Percentiles rank a stretch among this genome's conserved stretches.
Conservation (phyloP, 2,888 invertebrate genomes). For the Abrostola triplasia region DNA sequence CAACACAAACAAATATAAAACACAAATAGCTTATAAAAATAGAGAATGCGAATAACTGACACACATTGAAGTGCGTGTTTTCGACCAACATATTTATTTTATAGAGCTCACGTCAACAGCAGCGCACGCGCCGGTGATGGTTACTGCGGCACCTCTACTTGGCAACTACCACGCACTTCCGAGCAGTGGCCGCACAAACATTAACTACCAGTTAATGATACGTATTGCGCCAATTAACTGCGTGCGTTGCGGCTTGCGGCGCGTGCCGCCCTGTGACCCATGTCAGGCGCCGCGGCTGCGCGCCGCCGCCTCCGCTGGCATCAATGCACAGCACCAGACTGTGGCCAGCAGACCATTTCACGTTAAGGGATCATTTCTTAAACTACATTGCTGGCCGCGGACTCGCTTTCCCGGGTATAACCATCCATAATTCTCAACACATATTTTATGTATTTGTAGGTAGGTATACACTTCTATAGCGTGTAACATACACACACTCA, state of each 20-base stretch:
- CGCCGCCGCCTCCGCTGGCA: no score
- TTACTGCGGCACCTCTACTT: conserved; percentile 14
- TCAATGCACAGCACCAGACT: no score
- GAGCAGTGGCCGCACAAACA: conserved; percentile 20
- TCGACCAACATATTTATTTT: conserved; percentile 63
- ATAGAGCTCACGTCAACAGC: conserved; percentile 55
- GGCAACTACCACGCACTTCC: conserved; percentile 38
- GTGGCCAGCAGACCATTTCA: no score
- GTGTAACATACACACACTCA: conserved; percentile 25
- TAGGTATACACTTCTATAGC: no score
- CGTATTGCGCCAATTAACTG: conserved; percentile 42
- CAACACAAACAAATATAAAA: conserved; percentile 69
- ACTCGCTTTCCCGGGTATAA: background rate
- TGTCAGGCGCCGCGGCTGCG: no score
- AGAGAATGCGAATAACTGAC: conserved; percentile 77
- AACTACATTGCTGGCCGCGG: no score
- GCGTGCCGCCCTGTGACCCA: conserved; percentile 4
- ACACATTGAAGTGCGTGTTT: conserved; percentile 67
- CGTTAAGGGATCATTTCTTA: no score
- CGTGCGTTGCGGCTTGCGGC: conserved; percentile 2
- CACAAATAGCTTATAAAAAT: conserved; percentile 75
- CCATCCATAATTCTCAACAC: conserved; percentile 35
- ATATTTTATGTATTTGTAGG: background rate
- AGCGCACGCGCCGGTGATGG: conserved; percentile 32
- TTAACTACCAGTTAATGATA: conserved; percentile 43